Evolutionary conservation across 2,797 vertebrate species (phyloP), one percentile per base, ranked within the genome.

Genomic region (Gymnoscopelus microlampas): DNA sequence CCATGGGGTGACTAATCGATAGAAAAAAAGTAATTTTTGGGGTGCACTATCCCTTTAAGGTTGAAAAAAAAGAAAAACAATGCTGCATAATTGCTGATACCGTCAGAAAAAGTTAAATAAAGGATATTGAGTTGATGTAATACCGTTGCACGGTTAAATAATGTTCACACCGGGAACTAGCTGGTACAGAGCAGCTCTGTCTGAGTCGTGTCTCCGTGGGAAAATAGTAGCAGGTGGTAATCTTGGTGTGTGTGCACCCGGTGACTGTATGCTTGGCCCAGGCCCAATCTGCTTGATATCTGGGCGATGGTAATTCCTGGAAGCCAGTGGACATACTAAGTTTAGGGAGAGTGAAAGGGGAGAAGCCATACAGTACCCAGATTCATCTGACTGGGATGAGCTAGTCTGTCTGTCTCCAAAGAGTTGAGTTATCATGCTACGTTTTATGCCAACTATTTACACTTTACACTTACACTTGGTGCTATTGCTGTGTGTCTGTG

Each of bases 321-420:
- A 91, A 90, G 82, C 26, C 77, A 66, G 53, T 74, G 76, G 62
- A 73, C 86, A 80, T 76, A 67, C 90, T 94, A 93, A 90, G 83
- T 92, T 92, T 91, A 91, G 90, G 54, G 23, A 63, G 68, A 23
- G 67, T 77, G 91, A 89, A 92, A 92, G 78, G 11, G 54, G 85
- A 92, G 91, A 90, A 66, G 81, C 61, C 32, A 63, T 79, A 85
- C 81, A 79, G 86, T 90, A 86, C 82, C 65, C 47, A 63, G 79
- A 77, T 73, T 78, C 73, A 78, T 71, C 51, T 67, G 66, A 78
- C 73, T 63, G 49, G 39, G 71, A 78, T 60, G 67, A 70, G 73
- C 60, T 68, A 61, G 51, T 63, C 73, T 68, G 67, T 71, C 47
- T 51, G 61, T 76, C 47, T 13, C 63, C 67, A 48, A 71, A 77